phyloP scores from a whole-genome alignment of 2,113 vertebrate species.

The Oreocharis arfaki region DNA sequence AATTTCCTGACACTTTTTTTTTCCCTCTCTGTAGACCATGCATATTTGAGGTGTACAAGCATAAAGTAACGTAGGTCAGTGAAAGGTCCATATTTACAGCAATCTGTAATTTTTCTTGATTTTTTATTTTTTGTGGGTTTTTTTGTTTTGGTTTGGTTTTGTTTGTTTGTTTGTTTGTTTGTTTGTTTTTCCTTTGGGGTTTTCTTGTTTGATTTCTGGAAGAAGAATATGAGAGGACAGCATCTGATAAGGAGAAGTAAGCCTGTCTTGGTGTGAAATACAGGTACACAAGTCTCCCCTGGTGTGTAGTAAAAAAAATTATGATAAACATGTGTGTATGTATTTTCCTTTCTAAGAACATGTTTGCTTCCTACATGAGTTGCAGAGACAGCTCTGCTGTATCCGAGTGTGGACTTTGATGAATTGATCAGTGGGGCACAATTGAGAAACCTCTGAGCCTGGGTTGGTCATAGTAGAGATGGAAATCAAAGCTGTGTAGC shows the following conservation, averaged over 20 bases:
- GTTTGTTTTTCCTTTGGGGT: neutral
- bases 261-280: neutral
- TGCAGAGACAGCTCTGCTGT: neutral
- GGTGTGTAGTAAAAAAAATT: neutral
- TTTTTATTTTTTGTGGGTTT: fast-evolving
- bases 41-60: neutral
- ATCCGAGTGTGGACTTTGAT: neutral
- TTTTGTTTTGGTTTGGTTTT: neutral
- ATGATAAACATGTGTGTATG: neutral
- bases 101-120: neutral
- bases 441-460: neutral
- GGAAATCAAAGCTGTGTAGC: neutral
- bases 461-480: neutral
- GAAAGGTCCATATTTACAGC: neutral
- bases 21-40: neutral
- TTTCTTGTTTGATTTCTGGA: neutral
- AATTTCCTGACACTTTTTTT: neutral
- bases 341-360: neutral
- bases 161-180: neutral
- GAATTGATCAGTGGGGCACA: neutral
- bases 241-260: neutral
- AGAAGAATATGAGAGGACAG: neutral
- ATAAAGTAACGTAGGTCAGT: neutral
- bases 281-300: neutral
- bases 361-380: neutral